These are phyloP conservation scores for Latrodectus hesperus DNA, from an alignment of 2,888 invertebrate genomes.

Conservation along the genomic window DNA sequence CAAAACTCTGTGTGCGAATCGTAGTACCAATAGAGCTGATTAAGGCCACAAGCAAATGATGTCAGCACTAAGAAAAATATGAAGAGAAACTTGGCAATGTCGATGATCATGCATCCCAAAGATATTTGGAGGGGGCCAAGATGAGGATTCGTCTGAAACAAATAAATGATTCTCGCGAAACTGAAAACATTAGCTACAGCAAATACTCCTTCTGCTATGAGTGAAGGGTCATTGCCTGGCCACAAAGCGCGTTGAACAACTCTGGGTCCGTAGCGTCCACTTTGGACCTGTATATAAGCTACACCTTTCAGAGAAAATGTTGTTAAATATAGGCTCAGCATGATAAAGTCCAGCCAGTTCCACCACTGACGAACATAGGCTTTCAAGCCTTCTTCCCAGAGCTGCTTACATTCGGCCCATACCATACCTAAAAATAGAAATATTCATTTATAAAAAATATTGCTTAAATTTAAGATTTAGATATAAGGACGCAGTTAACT, in stretches of 20 bases:
- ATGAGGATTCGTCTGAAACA: conserved; percentile 79
- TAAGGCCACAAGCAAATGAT: conserved; percentile 80
- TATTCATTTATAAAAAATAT: neutral
- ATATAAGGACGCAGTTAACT: neutral
- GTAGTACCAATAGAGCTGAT: conserved; percentile 81
- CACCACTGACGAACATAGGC: conserved; percentile 79
- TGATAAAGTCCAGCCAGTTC: conserved; percentile 79
- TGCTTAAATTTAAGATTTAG: neutral
- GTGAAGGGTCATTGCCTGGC: conserved; percentile 78
- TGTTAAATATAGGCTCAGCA: conserved; percentile 78
- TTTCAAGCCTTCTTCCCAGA: conserved; percentile 78
- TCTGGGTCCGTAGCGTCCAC: conserved; percentile 74
- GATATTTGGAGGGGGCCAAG: conserved; percentile 78
- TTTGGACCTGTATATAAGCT: conserved; percentile 73
- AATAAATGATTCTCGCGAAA: conserved; percentile 78
- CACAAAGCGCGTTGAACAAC: conserved; percentile 75
- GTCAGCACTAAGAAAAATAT: conserved; percentile 77
- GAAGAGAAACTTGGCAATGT: conserved; percentile 78
- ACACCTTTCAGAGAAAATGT: conserved; percentile 77
- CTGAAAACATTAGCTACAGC: conserved; percentile 79
- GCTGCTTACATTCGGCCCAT: conserved; percentile 79
- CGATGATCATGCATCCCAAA: conserved; percentile 78
- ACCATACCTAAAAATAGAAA: conserved; percentile 76
- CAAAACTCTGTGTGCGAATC: conserved; percentile 75
- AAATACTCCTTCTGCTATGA: conserved; percentile 78